Evolutionary conservation across 2,113 vertebrate genomes (phyloP).

Genomic region (Tonatia bakeri): DNA sequence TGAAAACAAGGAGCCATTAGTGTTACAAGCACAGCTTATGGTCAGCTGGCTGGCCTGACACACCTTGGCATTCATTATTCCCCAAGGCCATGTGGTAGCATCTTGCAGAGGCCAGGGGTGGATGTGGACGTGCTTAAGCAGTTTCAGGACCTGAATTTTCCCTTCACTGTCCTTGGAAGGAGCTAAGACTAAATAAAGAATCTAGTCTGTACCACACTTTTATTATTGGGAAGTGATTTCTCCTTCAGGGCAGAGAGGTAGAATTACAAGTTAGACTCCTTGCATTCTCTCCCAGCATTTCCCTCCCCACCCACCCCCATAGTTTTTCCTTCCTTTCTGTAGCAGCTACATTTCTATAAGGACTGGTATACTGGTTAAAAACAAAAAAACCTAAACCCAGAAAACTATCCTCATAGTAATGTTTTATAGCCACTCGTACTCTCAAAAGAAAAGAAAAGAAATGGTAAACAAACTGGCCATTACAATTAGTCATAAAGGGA

Average conservation of each 20-base stretch:
- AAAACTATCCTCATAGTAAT: not conserved
- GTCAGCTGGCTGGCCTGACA: slow-evolving; percentile 16
- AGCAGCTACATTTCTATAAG: not conserved
- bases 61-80: not conserved
- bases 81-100: not conserved
- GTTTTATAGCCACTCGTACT: not conserved
- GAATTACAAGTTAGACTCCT: not conserved
- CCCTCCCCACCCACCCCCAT: not conserved
- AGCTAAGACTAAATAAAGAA: not conserved
- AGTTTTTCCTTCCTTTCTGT: not conserved
- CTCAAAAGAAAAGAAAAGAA: not conserved
- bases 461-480: not conserved
- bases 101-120: not conserved
- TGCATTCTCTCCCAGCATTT: not conserved
- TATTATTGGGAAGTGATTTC: not conserved
- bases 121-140: not conserved
- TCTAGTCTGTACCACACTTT: not conserved
- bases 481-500: not conserved
- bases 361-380: not conserved
- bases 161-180: not conserved
- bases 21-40: not conserved
- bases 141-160: not conserved
- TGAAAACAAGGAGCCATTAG: slow-evolving; percentile 43
- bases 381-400: not conserved
- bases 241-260: not conserved